Evolutionary conservation across 2,888 invertebrate species (phyloP).

Genomic region (Mycalesis mineus): DNA sequence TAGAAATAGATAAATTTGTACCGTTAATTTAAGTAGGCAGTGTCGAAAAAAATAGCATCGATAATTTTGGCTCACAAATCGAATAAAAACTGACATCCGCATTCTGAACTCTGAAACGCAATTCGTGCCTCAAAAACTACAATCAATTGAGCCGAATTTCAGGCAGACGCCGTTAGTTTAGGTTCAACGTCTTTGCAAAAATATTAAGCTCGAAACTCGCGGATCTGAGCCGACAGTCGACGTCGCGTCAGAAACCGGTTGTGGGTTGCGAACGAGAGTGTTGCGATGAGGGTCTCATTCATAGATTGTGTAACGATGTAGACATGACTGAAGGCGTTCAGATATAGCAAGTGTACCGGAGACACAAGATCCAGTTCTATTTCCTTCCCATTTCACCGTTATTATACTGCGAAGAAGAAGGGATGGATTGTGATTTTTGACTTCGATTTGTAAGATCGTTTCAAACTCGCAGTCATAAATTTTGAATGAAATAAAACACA

Average conservation of each 20-base stretch:
- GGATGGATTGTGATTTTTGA: no score
- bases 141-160: conserved; percentile 3
- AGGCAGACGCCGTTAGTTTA: conserved; percentile 27
- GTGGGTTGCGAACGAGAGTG: conserved; percentile 14
- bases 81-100: neutral
- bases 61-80: neutral
- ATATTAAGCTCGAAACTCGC: conserved; percentile 20
- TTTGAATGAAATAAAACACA: no score
- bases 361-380: no score
- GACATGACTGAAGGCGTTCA: neutral
- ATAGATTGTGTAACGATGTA: conserved; percentile 20
- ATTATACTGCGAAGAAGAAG: no score
- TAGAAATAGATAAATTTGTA: no score
- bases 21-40: no score
- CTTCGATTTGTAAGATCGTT: no score
- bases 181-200: conserved; percentile 33
- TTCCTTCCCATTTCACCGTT: no score
- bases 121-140: neutral
- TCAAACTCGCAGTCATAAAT: no score
- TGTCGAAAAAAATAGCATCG: no score
- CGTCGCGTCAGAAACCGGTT: conserved; percentile 14
- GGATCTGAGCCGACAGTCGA: conserved; percentile 3
- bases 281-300: conserved; percentile 10
- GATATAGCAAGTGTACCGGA: no score
- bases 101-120: neutral